A percentile compares a stretch with the other conserved stretches of the same genome.
Evolutionary conservation across 1,140 invertebrate genomes (phyloP).

Genomic region (Arctopsyche grandis): DNA sequence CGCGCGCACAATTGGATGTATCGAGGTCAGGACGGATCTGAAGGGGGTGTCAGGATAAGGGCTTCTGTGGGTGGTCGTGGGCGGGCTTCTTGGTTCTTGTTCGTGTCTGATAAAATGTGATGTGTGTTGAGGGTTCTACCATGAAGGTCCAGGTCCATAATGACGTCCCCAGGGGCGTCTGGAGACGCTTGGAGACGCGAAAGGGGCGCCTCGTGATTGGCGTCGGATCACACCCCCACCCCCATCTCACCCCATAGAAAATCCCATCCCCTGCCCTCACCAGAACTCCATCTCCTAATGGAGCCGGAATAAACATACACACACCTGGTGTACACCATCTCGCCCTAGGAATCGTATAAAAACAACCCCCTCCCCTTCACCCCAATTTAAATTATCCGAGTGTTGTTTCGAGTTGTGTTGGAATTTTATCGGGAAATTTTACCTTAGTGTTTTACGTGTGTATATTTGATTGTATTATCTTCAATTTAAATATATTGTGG

Average conservation of each 20-base stretch:
- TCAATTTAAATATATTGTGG: too few species aligned
- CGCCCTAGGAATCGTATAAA: not conserved
- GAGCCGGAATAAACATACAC: conserved; percentile 40
- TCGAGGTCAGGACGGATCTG: too few species aligned
- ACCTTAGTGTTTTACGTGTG: too few species aligned
- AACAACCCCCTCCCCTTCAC: too few species aligned
- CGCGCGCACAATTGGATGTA: too few species aligned
- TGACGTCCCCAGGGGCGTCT: conserved; percentile 47
- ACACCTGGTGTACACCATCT: conserved; percentile 44
- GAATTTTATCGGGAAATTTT: too few species aligned
- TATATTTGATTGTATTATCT: too few species aligned
- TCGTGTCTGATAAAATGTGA: not conserved
- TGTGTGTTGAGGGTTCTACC: too few species aligned
- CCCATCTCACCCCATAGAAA: conserved; percentile 8
- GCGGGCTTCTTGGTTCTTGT: not conserved
- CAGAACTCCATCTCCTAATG: conserved; percentile 48
- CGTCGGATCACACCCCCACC: conserved; percentile 37
- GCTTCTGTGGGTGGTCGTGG: too few species aligned
- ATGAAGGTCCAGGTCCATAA: conserved; percentile 38
- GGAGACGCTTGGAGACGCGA: conserved; percentile 46
- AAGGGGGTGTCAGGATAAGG: too few species aligned
- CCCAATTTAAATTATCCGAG: too few species aligned
- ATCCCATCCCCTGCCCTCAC: conserved; percentile 33
- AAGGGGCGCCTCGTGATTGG: conserved; percentile 49
- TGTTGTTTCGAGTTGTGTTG: too few species aligned